Conservation (phyloP, 2,113 vertebrate species). For the Callionymus lyra region DNA sequence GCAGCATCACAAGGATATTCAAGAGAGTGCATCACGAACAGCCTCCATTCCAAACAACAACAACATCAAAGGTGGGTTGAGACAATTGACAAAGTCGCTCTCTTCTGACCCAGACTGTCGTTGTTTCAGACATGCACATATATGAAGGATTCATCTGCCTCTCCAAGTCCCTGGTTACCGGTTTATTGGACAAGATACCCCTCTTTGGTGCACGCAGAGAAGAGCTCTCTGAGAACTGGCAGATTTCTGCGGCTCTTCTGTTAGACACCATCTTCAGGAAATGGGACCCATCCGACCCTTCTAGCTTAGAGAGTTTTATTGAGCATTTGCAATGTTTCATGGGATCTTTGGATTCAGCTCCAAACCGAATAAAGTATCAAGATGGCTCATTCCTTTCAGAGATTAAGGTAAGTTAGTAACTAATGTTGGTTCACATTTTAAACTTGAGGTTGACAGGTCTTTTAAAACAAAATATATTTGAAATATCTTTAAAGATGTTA, state of each 20-base stretch:
- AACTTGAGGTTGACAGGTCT: too few relatives aligned
- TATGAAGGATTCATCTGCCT: constrained; percentile 48
- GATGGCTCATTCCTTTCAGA: rapidly evolving
- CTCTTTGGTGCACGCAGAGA: rapidly evolving
- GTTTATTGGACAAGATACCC: rapidly evolving
- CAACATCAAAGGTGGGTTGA: constrained; percentile 32
- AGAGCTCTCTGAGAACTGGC: constrained; percentile 26
- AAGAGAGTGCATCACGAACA: rapidly evolving
- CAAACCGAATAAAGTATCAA: rapidly evolving
- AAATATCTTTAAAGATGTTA: too few relatives aligned
- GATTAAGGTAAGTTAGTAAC: constrained; percentile 30
- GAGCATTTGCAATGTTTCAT: background rate
- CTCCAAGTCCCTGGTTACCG: rapidly evolving
- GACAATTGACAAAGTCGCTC: rapidly evolving
- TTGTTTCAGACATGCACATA: constrained; percentile 43
- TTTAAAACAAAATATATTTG: too few relatives aligned
- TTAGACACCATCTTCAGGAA: constrained; percentile 44
- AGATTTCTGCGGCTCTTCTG: constrained; percentile 26
- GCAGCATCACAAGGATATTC: background rate
- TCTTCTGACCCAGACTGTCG: rapidly evolving
- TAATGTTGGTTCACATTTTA: too few relatives aligned
- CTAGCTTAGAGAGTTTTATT: constrained; percentile 15
- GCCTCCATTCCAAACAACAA: background rate
- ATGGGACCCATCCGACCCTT: constrained; percentile 34
- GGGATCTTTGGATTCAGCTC: rapidly evolving